Evolutionary conservation across 37 sponge, comb jelly and placozoan genomes (phyloP).

Genomic region (Bolinopsis microptera): DNA sequence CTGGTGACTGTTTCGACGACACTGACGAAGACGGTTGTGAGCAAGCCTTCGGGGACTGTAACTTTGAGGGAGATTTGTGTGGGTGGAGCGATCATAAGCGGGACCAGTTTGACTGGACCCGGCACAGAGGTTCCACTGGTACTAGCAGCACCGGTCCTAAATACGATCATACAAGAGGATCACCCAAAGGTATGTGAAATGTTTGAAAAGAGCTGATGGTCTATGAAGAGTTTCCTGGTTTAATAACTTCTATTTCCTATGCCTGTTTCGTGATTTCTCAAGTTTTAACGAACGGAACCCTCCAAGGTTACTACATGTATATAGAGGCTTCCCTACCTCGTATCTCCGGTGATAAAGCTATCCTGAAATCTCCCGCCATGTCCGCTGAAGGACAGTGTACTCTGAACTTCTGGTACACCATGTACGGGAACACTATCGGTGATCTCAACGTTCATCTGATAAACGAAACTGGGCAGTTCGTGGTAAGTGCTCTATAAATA

Average conservation of each 20-base stretch:
- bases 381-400: constrained; percentile 23
- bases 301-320: constrained; percentile 37
- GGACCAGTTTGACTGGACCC: constrained; percentile 69
- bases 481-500: constrained; percentile 8
- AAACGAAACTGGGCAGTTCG: constrained; percentile 9
- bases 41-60: constrained; percentile 42
- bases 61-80: constrained; percentile 67
- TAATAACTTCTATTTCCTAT: no score
- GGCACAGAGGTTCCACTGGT: constrained; percentile 50
- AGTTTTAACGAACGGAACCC: no score
- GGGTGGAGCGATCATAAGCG: constrained; percentile 27
- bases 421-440: constrained; percentile 59
- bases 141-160: constrained; percentile 63
- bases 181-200: not conserved
- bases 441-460: constrained; percentile 42
- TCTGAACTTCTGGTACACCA: constrained; percentile 67
- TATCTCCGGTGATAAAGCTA: constrained; percentile 29
- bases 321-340: constrained; percentile 43
- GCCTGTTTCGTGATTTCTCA: no score
- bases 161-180: constrained; percentile 68
- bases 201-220: not conserved
- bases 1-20: constrained; percentile 21
- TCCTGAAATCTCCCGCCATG: constrained; percentile 40
- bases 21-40: constrained; percentile 48
- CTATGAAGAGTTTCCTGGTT: no score